phyloP scores from a whole-genome alignment of 2,113 vertebrate species.

The Hippolais icterina region DNA sequence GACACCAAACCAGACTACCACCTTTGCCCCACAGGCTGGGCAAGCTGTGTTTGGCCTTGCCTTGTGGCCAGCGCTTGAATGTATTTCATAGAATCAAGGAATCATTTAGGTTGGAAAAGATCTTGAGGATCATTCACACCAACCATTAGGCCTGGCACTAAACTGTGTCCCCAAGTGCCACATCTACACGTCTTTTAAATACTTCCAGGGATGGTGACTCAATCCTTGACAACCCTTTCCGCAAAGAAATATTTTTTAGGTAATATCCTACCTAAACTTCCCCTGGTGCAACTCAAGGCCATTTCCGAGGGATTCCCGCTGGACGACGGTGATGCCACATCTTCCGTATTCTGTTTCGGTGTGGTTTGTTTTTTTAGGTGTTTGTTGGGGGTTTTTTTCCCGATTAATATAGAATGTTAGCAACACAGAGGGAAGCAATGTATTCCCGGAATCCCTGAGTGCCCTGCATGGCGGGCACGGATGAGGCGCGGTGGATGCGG shows the following conservation, averaged over 20 bases:
- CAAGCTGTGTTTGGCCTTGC: neutral
- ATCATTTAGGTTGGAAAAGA: neutral
- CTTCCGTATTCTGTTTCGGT: neutral
- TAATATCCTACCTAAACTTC: neutral
- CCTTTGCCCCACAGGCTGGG: neutral
- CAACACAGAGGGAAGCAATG: neutral
- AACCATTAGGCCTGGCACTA: neutral
- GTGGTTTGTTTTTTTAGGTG: neutral
- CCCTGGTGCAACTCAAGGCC: neutral
- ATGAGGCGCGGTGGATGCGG: neutral
- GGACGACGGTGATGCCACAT: neutral
- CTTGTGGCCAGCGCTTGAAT: neutral
- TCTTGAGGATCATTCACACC: neutral
- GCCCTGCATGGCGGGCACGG: too few species aligned
- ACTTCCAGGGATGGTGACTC: neutral
- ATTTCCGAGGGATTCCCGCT: neutral
- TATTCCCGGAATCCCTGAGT: fast-evolving
- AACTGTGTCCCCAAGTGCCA: neutral
- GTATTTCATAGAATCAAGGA: neutral
- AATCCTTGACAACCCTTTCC: neutral
- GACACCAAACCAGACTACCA: neutral
- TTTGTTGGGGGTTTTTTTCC: neutral
- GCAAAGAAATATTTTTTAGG: neutral
- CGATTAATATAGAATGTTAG: too few species aligned
- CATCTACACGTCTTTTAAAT: neutral